phyloP scores from a whole-genome alignment of 2,113 vertebrate species.

The Capreolus pygargus region DNA sequence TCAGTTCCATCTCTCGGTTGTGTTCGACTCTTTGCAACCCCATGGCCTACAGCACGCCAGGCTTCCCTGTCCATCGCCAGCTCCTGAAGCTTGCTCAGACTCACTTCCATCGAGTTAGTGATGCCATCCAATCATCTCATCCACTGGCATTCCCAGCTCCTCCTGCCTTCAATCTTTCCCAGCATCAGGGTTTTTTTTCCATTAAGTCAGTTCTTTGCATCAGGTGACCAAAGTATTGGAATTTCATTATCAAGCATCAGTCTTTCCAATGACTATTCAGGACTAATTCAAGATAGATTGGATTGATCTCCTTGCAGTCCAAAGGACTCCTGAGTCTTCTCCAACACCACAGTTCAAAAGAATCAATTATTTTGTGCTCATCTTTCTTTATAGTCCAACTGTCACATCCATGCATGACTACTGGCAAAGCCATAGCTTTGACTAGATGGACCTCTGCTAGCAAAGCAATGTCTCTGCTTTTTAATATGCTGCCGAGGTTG shows the following conservation, averaged over 20 bases:
- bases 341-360: neutral
- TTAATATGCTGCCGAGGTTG: neutral
- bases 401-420: neutral
- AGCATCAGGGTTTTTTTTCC: neutral
- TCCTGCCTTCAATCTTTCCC: neutral
- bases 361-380: neutral
- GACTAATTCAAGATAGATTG: neutral
- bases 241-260: neutral
- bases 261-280: neutral
- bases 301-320: neutral
- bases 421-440: neutral
- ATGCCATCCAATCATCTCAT: neutral
- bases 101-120: neutral
- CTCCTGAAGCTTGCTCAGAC: neutral
- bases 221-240: neutral
- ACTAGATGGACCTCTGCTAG: neutral
- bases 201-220: neutral
- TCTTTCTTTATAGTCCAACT: neutral
- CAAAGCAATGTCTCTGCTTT: neutral
- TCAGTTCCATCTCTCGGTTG: neutral
- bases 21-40: neutral
- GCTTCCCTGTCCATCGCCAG: neutral
- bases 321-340: neutral
- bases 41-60: rapidly evolving
- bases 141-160: neutral